A percentile compares a stretch with the other conserved stretches of the same genome.
These are phyloP conservation scores for Maniola hyperantus DNA, from an alignment of 2,888 invertebrate species.

Conservation along the genomic window DNA sequence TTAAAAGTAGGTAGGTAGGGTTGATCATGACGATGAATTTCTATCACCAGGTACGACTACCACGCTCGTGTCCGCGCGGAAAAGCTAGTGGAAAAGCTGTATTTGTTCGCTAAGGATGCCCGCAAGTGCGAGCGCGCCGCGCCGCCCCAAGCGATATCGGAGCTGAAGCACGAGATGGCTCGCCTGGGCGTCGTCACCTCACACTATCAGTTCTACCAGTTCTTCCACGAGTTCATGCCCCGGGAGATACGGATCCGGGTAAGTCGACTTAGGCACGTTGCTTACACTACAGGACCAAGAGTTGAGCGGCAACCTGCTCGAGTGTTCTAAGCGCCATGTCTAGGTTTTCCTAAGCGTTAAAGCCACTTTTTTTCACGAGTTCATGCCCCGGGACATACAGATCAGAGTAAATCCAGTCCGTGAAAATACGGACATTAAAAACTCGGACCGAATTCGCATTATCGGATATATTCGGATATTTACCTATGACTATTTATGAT, in stretches of 20 bases:
- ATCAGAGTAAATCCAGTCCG: conserved; percentile 65
- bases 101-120: conserved; percentile 56
- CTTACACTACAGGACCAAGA: too few relatives aligned
- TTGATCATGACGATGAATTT: background rate
- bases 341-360: too few relatives aligned
- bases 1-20: too few relatives aligned
- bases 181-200: conserved; percentile 60
- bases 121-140: conserved; percentile 48
- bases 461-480: too few relatives aligned
- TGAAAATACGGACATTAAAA: too few relatives aligned
- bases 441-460: too few relatives aligned
- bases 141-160: conserved; percentile 47
- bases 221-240: conserved; percentile 70
- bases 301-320: too few relatives aligned
- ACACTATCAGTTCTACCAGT: conserved; percentile 70
- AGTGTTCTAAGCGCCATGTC: too few relatives aligned
- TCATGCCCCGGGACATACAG: conserved; percentile 68
- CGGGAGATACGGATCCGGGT: conserved; percentile 70
- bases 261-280: conserved; percentile 27
- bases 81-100: conserved; percentile 60
- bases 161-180: conserved; percentile 66
- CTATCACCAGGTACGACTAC: conserved; percentile 63
- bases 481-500: too few relatives aligned
- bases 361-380: conserved; percentile 70
- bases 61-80: conserved; percentile 69